These are phyloP conservation scores for Tetragonula carbonaria DNA, from an alignment of 2,888 invertebrate genomes.

Conservation along the genomic window DNA sequence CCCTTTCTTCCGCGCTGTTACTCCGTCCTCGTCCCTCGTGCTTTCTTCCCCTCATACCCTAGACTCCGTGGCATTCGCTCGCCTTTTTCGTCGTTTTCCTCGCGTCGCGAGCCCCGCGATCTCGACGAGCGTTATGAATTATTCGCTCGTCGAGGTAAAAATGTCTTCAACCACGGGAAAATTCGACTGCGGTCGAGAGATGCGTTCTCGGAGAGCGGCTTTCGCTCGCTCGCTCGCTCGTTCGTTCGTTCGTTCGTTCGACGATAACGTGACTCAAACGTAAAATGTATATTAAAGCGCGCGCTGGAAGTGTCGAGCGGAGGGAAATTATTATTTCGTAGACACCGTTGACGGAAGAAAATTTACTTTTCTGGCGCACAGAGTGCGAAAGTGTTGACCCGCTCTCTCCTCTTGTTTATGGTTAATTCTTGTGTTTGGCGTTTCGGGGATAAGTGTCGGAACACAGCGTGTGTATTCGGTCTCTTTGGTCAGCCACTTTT, in stretches of 20 bases:
- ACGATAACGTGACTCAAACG: not conserved
- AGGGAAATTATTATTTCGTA: not conserved
- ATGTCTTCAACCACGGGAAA: conserved; percentile 7
- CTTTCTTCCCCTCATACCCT: no score
- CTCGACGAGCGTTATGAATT: conserved; percentile 57
- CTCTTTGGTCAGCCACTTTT: conserved; percentile 19
- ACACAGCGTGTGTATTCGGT: not conserved
- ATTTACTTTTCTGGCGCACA: not conserved
- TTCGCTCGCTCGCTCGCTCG: not conserved
- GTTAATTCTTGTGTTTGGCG: not conserved
- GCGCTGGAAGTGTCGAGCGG: not conserved
- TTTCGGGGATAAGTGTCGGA: not conserved
- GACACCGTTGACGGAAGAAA: not conserved
- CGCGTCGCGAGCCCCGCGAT: conserved; percentile 21
- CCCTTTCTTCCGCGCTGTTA: conserved; percentile 38
- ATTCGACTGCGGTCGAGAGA: conserved; percentile 31
- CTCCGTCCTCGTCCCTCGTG: not conserved
- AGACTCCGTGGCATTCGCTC: not conserved
- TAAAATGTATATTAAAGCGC: not conserved
- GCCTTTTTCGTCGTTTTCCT: conserved; percentile 5
- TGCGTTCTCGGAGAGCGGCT: conserved; percentile 1
- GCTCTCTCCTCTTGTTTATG: not conserved
- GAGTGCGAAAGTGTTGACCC: not conserved
- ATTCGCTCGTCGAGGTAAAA: conserved; percentile 24
- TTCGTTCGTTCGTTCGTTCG: not conserved